phyloP scores from a whole-genome alignment of 1,140 invertebrate genomes.

The Drosophila sturtevanti region DNA sequence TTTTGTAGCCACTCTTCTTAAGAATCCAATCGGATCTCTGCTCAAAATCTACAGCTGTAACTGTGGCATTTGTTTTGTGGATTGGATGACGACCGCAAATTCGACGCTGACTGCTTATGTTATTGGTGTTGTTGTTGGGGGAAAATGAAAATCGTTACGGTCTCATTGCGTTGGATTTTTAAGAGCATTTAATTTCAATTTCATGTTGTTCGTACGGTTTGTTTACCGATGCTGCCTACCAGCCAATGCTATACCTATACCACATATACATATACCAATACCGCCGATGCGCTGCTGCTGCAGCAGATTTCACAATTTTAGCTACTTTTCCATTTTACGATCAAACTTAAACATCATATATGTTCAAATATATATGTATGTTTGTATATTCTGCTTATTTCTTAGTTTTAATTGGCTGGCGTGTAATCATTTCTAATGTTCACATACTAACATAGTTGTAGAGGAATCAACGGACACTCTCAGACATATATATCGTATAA shows the following conservation, averaged over 20 bases:
- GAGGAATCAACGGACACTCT: background rate
- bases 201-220: conserved; percentile 45
- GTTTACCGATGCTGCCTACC: conserved; percentile 5
- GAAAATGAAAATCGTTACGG: conserved; percentile 57
- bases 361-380: background rate
- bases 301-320: conserved; percentile 54
- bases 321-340: conserved; percentile 45
- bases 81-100: conserved; percentile 29
- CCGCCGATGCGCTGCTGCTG: conserved; percentile 18
- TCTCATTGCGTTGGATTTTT: conserved; percentile 61
- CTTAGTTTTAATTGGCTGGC: conserved; percentile 44
- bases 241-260: conserved; percentile 1
- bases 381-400: conserved; percentile 32
- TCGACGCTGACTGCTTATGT: background rate
- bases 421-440: conserved; percentile 18
- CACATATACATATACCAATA: conserved; percentile 10
- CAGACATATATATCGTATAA: background rate
- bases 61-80: background rate
- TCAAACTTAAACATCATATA: background rate
- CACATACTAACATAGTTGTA: background rate
- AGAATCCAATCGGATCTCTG: conserved; percentile 7
- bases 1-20: conserved; percentile 2
- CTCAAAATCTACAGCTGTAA: conserved; percentile 6
- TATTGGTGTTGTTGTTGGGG: conserved; percentile 9
- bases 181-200: conserved; percentile 64